Conservation (phyloP, 2,888 invertebrate species). For the Aethes cnicana region DNA sequence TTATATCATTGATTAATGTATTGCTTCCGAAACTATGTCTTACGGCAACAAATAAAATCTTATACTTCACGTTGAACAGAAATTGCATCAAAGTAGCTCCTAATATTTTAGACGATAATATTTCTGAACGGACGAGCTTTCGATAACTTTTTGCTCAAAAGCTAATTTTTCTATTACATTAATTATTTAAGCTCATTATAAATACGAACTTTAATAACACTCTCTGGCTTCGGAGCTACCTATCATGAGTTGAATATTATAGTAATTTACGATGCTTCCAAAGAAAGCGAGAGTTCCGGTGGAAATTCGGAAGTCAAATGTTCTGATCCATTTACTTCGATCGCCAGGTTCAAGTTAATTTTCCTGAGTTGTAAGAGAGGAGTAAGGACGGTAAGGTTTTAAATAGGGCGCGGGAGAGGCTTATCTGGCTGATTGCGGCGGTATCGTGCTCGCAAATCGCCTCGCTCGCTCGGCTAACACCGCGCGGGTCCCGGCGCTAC, state of each 20-base stretch:
- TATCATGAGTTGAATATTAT: no score
- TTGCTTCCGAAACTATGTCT: no score
- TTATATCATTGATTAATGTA: no score
- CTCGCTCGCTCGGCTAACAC: slow-evolving; percentile 48
- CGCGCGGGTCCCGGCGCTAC: slow-evolving; percentile 32
- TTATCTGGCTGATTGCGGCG: slow-evolving; percentile 63
- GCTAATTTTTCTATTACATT: neutral
- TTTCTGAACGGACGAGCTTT: neutral
- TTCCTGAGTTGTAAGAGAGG: slow-evolving; percentile 15
- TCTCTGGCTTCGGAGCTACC: no score
- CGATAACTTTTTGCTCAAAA: neutral
- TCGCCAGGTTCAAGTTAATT: slow-evolving; percentile 32
- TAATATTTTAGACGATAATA: no score
- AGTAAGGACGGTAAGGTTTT: slow-evolving; percentile 49
- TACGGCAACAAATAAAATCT: no score
- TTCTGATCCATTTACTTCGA: slow-evolving; percentile 34
- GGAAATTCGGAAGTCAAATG: slow-evolving; percentile 11
- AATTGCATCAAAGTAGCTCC: no score
- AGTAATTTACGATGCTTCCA: no score
- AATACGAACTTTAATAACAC: slow-evolving; percentile 4
- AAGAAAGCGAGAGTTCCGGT: slow-evolving; percentile 2
- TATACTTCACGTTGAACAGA: no score
- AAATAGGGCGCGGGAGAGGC: slow-evolving; percentile 48
- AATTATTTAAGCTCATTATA: slow-evolving; percentile 7
- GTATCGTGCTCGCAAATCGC: slow-evolving; percentile 45